A percentile compares a stretch with the other conserved stretches of the same genome.
Conservation (phyloP, 2,797 vertebrate genomes). For the Catharus ustulatus region DNA sequence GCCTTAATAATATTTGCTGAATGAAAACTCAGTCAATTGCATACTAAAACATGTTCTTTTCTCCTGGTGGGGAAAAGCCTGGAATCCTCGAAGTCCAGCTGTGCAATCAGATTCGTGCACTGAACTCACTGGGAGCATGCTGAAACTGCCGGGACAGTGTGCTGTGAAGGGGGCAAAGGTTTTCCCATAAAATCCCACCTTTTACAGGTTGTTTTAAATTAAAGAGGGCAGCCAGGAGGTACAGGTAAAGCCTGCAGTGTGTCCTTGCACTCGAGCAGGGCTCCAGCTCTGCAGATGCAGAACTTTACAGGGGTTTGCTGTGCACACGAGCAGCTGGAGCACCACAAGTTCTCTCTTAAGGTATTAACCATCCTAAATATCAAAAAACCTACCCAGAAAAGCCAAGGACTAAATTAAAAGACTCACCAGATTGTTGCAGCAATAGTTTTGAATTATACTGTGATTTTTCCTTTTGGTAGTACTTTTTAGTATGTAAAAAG, state of each 20-base stretch:
- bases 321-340: rapidly evolving
- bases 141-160: not conserved
- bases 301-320: not conserved
- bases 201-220: not conserved
- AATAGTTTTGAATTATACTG: not conserved
- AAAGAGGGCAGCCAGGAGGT: not conserved
- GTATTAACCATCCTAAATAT: not conserved
- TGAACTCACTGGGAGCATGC: not conserved
- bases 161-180: not conserved
- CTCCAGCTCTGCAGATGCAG: not conserved
- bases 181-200: rapidly evolving
- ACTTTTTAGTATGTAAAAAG: not conserved
- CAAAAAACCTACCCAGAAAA: not conserved
- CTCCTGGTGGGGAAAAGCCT: conserved; percentile 10
- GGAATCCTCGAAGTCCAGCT: not conserved
- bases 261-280: not conserved
- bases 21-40: conserved; percentile 47
- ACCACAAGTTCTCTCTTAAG: rapidly evolving
- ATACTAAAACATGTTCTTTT: conserved; percentile 23
- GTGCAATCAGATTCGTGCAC: not conserved
- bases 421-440: not conserved
- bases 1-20: conserved; percentile 47
- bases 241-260: not conserved
- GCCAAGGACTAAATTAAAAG: not conserved
- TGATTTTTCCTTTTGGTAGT: not conserved